Evolutionary conservation across 2,888 invertebrate species (phyloP).

Genomic region (Eumerus sabulonum): DNA sequence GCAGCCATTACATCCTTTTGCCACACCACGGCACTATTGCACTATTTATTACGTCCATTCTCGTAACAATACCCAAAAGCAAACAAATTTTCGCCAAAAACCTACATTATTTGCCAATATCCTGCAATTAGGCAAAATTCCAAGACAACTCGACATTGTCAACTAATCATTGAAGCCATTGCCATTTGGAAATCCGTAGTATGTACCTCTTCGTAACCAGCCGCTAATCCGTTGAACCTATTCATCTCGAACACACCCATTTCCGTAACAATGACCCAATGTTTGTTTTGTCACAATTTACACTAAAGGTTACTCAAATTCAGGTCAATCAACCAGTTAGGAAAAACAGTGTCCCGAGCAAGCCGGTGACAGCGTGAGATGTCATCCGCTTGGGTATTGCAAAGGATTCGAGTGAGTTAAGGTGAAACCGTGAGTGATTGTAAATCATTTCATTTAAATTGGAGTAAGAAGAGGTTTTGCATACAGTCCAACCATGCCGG

Average conservation of each 20-base stretch:
- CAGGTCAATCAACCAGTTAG: conserved; percentile 47
- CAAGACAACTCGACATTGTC: conserved; percentile 44
- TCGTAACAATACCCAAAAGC: conserved; percentile 49
- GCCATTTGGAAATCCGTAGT: conserved; percentile 23
- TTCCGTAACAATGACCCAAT: conserved; percentile 29
- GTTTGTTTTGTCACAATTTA: conserved; percentile 59
- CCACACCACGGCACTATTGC: conserved; percentile 54
- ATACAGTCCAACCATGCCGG: conserved; percentile 33
- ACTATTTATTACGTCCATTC: conserved; percentile 63
- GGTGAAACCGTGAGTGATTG: conserved; percentile 36
- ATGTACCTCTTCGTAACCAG: conserved; percentile 40
- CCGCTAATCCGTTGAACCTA: conserved; percentile 52
- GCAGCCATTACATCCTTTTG: conserved; percentile 63
- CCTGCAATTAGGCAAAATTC: conserved; percentile 50
- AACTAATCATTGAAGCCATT: conserved; percentile 53
- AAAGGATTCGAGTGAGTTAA: conserved; percentile 63
- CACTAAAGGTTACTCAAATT: conserved; percentile 62
- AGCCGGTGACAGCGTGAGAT: too few relatives aligned
- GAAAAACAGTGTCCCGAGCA: background rate
- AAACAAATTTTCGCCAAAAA: conserved; percentile 44
- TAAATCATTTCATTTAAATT: conserved; percentile 60
- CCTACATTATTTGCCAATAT: conserved; percentile 53
- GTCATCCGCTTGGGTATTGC: too few relatives aligned
- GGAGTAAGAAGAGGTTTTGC: conserved; percentile 33
- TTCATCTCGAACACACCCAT: conserved; percentile 18